These are phyloP conservation scores for Campylorhamphus procurvoides DNA, from an alignment of 2,113 vertebrate species.

Conservation along the genomic window DNA sequence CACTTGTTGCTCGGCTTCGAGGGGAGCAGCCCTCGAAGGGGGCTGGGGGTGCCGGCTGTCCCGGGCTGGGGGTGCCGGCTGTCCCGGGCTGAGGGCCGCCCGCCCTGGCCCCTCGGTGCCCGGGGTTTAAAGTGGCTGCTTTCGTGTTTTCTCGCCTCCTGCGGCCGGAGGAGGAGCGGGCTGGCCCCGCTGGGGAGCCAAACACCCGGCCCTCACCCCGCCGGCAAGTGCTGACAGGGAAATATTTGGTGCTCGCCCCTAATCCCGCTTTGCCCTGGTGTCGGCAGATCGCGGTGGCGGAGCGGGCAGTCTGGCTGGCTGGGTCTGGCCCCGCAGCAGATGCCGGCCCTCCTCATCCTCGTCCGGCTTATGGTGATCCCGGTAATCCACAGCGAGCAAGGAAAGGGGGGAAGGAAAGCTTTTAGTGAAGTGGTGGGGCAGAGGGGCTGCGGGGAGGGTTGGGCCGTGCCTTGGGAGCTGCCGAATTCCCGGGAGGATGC, in stretches of 20 bases:
- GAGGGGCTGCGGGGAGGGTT: too few relatives aligned
- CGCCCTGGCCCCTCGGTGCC: too few relatives aligned
- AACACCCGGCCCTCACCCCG: neutral
- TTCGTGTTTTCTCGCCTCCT: too few relatives aligned
- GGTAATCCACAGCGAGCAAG: neutral
- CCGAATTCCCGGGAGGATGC: too few relatives aligned
- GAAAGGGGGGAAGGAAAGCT: neutral
- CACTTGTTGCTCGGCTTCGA: too few relatives aligned
- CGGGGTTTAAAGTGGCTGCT: too few relatives aligned
- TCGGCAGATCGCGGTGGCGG: constrained; percentile 31
- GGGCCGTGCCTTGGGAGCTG: too few relatives aligned
- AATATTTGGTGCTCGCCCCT: constrained; percentile 19
- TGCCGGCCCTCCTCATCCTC: neutral
- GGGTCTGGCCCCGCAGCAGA: neutral
- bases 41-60: too few relatives aligned
- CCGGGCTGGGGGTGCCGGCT: too few relatives aligned
- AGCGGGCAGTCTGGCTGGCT: neutral
- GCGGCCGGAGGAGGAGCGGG: too few relatives aligned
- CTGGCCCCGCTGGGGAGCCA: neutral
- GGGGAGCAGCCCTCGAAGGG: too few relatives aligned
- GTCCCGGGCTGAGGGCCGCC: too few relatives aligned
- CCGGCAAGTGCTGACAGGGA: constrained; percentile 31
- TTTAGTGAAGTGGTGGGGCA: neutral
- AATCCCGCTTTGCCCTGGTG: constrained; percentile 49
- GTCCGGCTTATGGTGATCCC: neutral